A percentile compares a stretch with the other conserved stretches of the same genome.
These are phyloP conservation scores for Teleogryllus occipitalis DNA, from an alignment of 1,140 invertebrate species.

Conservation along the genomic window DNA sequence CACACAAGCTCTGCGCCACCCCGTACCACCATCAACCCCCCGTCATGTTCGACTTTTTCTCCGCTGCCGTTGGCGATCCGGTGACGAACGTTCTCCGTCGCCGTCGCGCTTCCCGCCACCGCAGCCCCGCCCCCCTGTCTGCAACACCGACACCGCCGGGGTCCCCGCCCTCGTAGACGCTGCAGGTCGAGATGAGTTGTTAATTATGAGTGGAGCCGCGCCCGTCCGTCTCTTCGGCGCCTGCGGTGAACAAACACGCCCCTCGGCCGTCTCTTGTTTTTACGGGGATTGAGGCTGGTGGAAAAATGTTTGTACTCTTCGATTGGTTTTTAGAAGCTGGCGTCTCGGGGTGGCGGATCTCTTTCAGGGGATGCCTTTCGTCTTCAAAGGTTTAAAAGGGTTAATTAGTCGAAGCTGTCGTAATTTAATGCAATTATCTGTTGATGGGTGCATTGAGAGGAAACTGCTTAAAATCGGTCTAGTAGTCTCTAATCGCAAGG, in stretches of 20 bases:
- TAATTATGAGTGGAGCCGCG: neutral
- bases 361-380: neutral
- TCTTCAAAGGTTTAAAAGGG: neutral
- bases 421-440: conserved; percentile 6
- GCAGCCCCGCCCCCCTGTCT: neutral
- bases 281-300: neutral
- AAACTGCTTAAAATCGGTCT: neutral
- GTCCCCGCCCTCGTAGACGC: neutral
- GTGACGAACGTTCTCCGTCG: no score
- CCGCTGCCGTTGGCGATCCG: no score
- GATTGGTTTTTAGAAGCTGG: neutral
- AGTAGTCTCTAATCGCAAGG: neutral
- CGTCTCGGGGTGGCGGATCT: neutral
- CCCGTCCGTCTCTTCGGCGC: no score
- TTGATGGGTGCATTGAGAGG: neutral
- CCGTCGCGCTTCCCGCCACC: no score
- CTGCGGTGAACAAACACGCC: neutral
- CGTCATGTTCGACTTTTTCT: no score
- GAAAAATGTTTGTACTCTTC: conserved; percentile 1
- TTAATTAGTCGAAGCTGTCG: neutral
- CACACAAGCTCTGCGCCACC: neutral
- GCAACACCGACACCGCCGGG: no score
- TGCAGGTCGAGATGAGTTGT: neutral
- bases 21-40: neutral
- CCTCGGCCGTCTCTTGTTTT: neutral